phyloP scores from a whole-genome alignment of 2,113 vertebrate species.

The Toxostoma redivivum region DNA sequence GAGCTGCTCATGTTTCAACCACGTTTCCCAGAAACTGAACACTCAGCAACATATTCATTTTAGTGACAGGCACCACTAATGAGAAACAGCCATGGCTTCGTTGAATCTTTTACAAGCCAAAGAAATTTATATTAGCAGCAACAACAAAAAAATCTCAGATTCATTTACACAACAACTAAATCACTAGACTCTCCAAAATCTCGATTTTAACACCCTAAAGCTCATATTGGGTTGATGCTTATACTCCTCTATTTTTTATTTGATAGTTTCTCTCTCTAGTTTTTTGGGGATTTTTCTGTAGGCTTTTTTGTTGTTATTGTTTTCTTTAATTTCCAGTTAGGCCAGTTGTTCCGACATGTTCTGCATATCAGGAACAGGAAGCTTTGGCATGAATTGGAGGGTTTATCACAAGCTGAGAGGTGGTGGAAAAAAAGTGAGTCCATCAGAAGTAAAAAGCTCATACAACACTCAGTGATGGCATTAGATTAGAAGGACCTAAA shows the following conservation, averaged over 20 bases:
- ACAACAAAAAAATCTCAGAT: not conserved
- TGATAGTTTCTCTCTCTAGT: not conserved
- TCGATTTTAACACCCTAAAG: not conserved
- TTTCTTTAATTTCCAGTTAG: not conserved
- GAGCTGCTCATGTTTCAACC: conserved; percentile 67
- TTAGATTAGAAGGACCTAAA: not conserved
- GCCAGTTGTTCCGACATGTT: not conserved
- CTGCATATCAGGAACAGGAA: conserved; percentile 16
- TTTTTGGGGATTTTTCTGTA: not conserved
- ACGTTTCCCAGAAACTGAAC: conserved; percentile 71
- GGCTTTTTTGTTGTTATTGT: not conserved
- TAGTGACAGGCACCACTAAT: conserved; percentile 69
- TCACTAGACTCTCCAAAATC: not conserved
- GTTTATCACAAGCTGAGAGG: not conserved
- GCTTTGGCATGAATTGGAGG: not conserved
- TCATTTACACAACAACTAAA: conserved; percentile 1
- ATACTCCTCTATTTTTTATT: not conserved
- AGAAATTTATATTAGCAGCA: conserved; percentile 22
- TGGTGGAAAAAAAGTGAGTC: not conserved
- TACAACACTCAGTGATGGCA: not conserved
- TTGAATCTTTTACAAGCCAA: conserved; percentile 33
- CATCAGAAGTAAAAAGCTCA: not conserved
- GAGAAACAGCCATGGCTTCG: conserved; percentile 56
- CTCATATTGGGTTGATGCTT: not conserved
- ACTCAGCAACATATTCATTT: conserved; percentile 72